These are phyloP conservation scores for Gracilinanus agilis DNA, from an alignment of 2,113 vertebrate species.

Conservation along the genomic window DNA sequence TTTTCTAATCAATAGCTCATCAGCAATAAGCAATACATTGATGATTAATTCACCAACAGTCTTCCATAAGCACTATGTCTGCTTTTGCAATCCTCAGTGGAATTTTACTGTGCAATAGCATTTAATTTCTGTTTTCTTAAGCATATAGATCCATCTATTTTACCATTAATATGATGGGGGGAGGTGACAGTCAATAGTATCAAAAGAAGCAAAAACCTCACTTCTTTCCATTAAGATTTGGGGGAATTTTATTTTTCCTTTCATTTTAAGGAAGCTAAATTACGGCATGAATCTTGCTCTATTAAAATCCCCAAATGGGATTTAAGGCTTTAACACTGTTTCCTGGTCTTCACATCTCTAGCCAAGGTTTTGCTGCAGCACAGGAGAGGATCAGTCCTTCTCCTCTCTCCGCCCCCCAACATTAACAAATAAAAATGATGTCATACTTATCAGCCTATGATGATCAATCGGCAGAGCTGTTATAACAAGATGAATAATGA, in stretches of 20 bases:
- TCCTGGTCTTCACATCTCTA: constrained; percentile 68
- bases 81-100: neutral
- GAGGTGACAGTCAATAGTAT: neutral
- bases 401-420: neutral
- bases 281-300: constrained; percentile 80
- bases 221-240: constrained; percentile 46
- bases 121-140: neutral
- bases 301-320: constrained; percentile 76
- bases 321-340: constrained; percentile 71
- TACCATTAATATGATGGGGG: neutral
- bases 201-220: neutral
- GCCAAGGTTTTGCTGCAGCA: constrained; percentile 79
- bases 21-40: constrained; percentile 38
- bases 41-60: neutral
- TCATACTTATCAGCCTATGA: constrained; percentile 46
- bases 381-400: constrained; percentile 52
- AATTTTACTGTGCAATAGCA: neutral
- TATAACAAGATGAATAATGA: neutral
- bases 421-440: constrained; percentile 27
- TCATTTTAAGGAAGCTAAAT: constrained; percentile 75
- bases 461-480: constrained; percentile 31
- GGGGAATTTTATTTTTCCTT: constrained; percentile 68
- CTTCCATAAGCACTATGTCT: neutral
- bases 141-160: neutral
- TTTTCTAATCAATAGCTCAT: constrained; percentile 44